Evolutionary conservation across 1,140 invertebrate species (phyloP), one percentile per base, ranked within the genome.

Genomic region (Phthorimaea operculella): DNA sequence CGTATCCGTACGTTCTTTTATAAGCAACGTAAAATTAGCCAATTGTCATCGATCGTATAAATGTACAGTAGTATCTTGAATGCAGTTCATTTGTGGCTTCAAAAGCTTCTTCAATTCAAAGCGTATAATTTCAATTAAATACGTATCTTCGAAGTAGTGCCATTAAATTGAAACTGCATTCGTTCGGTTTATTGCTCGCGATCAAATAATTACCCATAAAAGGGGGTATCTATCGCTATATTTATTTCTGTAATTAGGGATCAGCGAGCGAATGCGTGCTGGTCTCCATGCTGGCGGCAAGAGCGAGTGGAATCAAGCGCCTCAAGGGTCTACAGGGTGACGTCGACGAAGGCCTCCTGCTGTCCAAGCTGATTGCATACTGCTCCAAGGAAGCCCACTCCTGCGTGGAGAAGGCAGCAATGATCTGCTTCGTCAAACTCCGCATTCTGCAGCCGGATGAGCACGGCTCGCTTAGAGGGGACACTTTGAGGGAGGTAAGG

Each of bases 391-490:
- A 99, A 88, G 95, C 98, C 18, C 98, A 99, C 83, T 99, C 97
- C n/a, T 99, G 96, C 76, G 97, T 99, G 8, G 98, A 99, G 87
- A 99, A 99, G 81, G 97, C 97, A 11, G 98, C 97, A 0, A 99
- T 99, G 96, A 99, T 99, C 64, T 94, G 92, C 63, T 98, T 99
- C 74, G 97, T 99, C 0, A 99, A 99, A 78, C 86, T 99, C 55
- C 87, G 98, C 57, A 98, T 99, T 72, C 87, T 99, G 28, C 97
- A 99, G 74, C 96, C 98, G 0, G 98, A 99, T 79, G 94, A 96
- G 55, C 92, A 96, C 59, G 97, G 94, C 70, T 92, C 93, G 12
- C 87, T 99, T 10, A 89, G 97, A 56, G 98, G 97, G 9, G 89
- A 93, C 49, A 96, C 94, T 11, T 83, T 99, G 33, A 88, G 88